phyloP scores from a whole-genome alignment of 2,113 vertebrate genomes.

The Clarias macrocephalus region DNA sequence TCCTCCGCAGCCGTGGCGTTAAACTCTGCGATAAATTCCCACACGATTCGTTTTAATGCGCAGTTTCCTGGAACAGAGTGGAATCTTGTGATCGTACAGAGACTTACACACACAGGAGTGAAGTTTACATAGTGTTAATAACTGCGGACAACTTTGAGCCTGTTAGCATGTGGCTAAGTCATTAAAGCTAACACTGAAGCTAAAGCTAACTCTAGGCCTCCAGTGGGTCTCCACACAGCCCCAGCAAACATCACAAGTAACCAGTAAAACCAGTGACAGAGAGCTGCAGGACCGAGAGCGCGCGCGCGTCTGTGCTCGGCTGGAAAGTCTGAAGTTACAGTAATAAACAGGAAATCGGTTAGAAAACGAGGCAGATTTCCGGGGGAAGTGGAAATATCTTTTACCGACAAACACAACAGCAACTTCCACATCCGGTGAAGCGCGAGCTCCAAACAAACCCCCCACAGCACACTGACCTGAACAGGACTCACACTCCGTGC shows the following conservation, averaged over 20 bases:
- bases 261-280: not conserved
- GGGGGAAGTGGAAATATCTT: slow-evolving; percentile 87
- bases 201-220: not conserved
- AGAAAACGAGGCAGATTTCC: slow-evolving; percentile 78
- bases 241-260: not conserved
- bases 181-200: not conserved
- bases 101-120: not conserved
- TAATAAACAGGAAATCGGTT: slow-evolving; percentile 82
- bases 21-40: too few relatives aligned
- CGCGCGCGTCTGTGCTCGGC: slow-evolving; percentile 40
- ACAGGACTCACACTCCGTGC: slow-evolving; percentile 68
- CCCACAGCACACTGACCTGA: slow-evolving; percentile 77
- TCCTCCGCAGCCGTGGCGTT: not conserved
- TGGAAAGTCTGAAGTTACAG: slow-evolving; percentile 60
- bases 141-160: not conserved
- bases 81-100: too few relatives aligned
- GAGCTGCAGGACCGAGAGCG: too few relatives aligned
- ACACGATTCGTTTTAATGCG: too few relatives aligned
- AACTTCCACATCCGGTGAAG: slow-evolving; percentile 89
- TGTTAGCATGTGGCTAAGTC: slow-evolving; percentile 16
- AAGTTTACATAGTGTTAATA: not conserved
- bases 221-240: not conserved
- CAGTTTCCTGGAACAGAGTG: too few relatives aligned
- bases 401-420: slow-evolving; percentile 79
- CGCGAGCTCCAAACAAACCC: slow-evolving; percentile 64